Evolutionary conservation across 2,888 invertebrate genomes (phyloP), one percentile per base, ranked within the genome.

Genomic region (Trichacis sp.): DNA sequence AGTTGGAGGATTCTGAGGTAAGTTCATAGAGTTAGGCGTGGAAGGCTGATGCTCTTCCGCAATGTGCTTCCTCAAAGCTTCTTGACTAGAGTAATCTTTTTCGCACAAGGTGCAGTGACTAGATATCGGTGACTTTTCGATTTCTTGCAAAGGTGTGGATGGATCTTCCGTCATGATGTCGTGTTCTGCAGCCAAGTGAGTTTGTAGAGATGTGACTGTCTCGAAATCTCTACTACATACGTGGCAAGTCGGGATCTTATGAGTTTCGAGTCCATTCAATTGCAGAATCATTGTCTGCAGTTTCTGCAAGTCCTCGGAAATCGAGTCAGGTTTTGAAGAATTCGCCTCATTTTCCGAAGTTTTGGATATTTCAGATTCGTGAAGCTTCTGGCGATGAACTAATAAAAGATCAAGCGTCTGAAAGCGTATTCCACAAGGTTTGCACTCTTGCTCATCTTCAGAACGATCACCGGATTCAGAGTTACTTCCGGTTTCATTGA

Each of bases 241-340:
- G 56, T 87, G 89, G 78, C 94, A 94, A 17, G 86, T 85, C 18
- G 87, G 79, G 0, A 72, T 67, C 66, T 88, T 87, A 63, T 86
- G 86, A 0, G 88, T 89, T 71, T 92, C 92, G 46, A 94, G 85
- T 72, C 93, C 94, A 84, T 94, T 97, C 76, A 95, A 86, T 85
- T 93, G 96, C 75, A 92, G 89, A 76, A 94, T 93, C 95, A 95
- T 97, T 15, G 93, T 93, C 84, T 96, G 95, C 57, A 96, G 85
- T 81, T 95, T 95, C 69, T 94, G 92, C 11, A 96, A 86, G 82
- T 95, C 95, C 82, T 95, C 93, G 72, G 93, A 93, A 51, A 94
- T 92, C 1, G 90, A 87, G 66, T 88, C 89, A 4, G 38, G 24
- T 15, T 69, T 62, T 1, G 70, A 57, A 46, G 85, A 82, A 63